These are phyloP conservation scores for Hypothenemus hampei DNA, from an alignment of 1,140 invertebrate species.

Conservation along the genomic window DNA sequence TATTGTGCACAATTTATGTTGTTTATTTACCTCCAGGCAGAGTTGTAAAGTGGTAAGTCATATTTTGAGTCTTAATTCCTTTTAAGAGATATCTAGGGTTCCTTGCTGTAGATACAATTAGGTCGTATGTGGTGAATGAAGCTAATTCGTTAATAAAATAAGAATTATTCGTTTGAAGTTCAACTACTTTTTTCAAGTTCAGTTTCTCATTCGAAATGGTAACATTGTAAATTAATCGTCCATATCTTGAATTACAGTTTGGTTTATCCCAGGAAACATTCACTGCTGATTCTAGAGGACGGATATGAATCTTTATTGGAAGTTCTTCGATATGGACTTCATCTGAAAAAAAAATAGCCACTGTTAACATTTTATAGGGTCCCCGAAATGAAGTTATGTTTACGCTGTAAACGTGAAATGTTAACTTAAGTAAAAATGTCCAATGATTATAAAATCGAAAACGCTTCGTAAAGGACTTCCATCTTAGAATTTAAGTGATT, in stretches of 20 bases:
- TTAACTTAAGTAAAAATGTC: no score
- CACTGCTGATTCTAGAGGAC: conserved; percentile 19
- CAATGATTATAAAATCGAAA: no score
- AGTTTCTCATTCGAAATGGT: conserved; percentile 18
- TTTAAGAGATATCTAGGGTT: conserved; percentile 24
- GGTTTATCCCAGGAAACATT: conserved; percentile 34
- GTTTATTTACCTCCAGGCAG: conserved; percentile 30
- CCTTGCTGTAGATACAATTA: conserved; percentile 30
- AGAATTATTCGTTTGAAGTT: conserved; percentile 21
- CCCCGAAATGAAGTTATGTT: no score
- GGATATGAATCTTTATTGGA: conserved; percentile 30
- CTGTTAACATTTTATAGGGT: no score
- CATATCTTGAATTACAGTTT: conserved; percentile 26
- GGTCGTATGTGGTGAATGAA: conserved; percentile 27
- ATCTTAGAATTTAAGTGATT: no score
- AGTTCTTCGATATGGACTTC: conserved; percentile 30
- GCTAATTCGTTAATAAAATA: conserved; percentile 27
- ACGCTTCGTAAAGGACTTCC: no score
- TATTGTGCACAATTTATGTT: not conserved
- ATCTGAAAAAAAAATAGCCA: conserved; percentile 29
- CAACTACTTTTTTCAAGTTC: conserved; percentile 20
- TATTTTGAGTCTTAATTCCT: conserved; percentile 7
- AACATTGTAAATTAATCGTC: conserved; percentile 30
- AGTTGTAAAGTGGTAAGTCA: conserved; percentile 28
- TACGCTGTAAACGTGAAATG: no score